Base-by-base conservation (phyloP, 1,140 invertebrate genomes). In the Sminthurinus signatus region DNA sequence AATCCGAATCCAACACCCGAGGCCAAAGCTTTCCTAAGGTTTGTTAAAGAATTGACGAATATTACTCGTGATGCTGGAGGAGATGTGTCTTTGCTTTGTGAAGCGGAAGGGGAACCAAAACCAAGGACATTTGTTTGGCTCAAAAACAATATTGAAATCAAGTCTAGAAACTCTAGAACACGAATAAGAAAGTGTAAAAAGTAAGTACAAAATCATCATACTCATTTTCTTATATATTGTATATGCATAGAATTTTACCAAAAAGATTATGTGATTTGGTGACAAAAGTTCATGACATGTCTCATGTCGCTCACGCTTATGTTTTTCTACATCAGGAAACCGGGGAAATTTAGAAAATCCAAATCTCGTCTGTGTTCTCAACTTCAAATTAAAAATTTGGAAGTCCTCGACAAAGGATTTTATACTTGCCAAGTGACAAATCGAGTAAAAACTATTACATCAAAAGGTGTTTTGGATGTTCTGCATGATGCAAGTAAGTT, bases 351-450 rank as follows among this genome's bases (percentile, higher is more conserved):
- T n/a, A n/a, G n/a, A n/a, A n/a, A n/a, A n/a, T n/a, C n/a, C n/a
- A n/a, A n/a, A n/a, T n/a, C n/a, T n/a, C 50, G 50, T 32, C 62
- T 78, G 21, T 78, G 75, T 1, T 82, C 81, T 0, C 74, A 77
- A 25, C 75, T 89, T 23, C 78, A 81, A 51, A 85, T 89, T 61
- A 76, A 74, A 36, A 78, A 82, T 55, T 70, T 86, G 43, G 83
- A 86, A 64, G 78, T 81, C 17, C 81, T 83, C 60, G 87, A 89
- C 74, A 80, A 67, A 56, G 86, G 85, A 21, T 85, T 81, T 75
- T 87, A 88, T 73, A 80, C 80, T n/a, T 88, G 87, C 75, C 80
- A 82, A 60, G 85, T 81, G 0, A 75, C 73, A 39, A 86, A 85
- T 68, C 81, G 80, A 3, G 75, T 80, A n/a, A 79, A 83, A 64